Evolutionary conservation across 2,113 vertebrate genomes (phyloP), one percentile per base, ranked within the genome.

Genomic region (Cyrtonyx montezumae): DNA sequence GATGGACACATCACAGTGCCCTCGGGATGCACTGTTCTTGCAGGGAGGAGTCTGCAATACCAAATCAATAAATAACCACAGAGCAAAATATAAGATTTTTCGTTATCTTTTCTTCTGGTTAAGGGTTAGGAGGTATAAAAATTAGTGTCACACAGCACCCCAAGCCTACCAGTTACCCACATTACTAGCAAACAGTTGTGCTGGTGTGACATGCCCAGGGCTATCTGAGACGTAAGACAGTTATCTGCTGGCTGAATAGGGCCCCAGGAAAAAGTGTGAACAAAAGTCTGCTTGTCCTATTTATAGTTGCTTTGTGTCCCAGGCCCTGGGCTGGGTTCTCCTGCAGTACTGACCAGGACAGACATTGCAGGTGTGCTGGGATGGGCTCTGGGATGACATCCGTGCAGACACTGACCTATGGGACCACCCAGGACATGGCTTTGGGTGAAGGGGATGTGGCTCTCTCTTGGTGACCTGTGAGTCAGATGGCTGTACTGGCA

Each of bases 391-490:
- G 89, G 84, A 77, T 49, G 8, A 51, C 53, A 11, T 18, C 20
- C 20, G 7, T 51, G 8, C 36, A 84, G 36, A 53, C 16, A 26
- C 74, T 77, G 37, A 23, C 4, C 19, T 51, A 37, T 0, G 1
- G 83, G 36, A 36, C 32, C 6, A 28, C 25, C 34, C 69, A 40
- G 19, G 36, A 67, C 28, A 30, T 56, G 22, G 53, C 34, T 45
- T 14, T n/a, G 25, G 43, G 23, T 0, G 0, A 43, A 43, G 0
- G 30, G 55, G 30, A 17, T 2, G 0, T 2, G 28, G 34, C 5
- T 34, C 28, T 42, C 46, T 3, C 28, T 51, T 22, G 22, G 4
- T 8, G 23, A 58, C 61, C 61, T 4, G 15, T 32, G 10, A 23
- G 23, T 63, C 25, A 40, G 61, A 25, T 40, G 61, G 37, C 37